Evolutionary conservation across 1,140 invertebrate species (phyloP), one percentile per base, ranked within the genome.

Genomic region (Formica exsecta): DNA sequence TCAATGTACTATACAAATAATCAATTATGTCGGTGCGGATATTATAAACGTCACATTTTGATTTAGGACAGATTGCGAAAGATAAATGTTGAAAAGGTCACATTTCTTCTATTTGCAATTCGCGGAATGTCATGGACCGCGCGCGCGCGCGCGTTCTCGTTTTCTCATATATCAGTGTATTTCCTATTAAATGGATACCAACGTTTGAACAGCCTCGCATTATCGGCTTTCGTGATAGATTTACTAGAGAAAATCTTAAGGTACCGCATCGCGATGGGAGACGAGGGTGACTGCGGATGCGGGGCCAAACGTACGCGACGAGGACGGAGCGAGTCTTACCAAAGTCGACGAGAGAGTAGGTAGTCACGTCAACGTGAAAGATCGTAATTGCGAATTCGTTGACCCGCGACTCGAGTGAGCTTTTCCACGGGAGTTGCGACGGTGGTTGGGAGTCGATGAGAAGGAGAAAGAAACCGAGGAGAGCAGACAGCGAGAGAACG

Each of bases 341-440:
- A 87, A 89, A 92, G 89, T 92, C 87, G 84, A 91, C 89, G 87
- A 91, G 84, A 92, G 87, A 92, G 89, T 87, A 87, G 89, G 90
- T 73, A 93, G 92, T 86, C 84, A 93, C 89, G 93, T 91, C 87
- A 91, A 93, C 88, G 90, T 93, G 90, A 94, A 93, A 93, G 93
- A 93, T 94, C 91, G 93, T 94, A 94, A 94, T 94, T 94, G 93
- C 93, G 93, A 94, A 94, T 94, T 93, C 93, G 93, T 93, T 94
- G 93, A 94, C 93, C 92, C 91, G 91, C 92, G 92, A 93, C 88
- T 93, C 85, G 91, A 94, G 91, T 94, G 91, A 92, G 92, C 90
- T 93, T 89, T 81, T 88, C 87, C 86, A 86, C 85, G 73, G 48
- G 44, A 86, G 65, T 89, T 62, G 68, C 87, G 71, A 87, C 16